A percentile compares a stretch with the other conserved stretches of the same genome.
Conservation (phyloP, 2,888 invertebrate genomes). For the Branchellion lobata region DNA sequence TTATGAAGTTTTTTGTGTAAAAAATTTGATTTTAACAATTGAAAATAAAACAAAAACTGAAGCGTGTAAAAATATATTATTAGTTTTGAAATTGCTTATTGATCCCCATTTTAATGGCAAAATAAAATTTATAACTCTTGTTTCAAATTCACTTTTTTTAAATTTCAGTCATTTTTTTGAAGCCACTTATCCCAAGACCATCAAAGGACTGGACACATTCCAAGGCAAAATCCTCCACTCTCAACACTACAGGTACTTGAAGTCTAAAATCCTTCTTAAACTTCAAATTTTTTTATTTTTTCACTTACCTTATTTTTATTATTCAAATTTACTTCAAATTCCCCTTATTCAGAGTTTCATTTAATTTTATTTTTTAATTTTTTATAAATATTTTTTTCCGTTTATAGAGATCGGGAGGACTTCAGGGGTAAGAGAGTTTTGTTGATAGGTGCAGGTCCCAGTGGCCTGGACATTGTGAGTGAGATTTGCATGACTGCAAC, state of each 20-base stretch:
- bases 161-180: not conserved
- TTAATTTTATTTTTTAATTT: not conserved
- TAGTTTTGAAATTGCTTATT: not conserved
- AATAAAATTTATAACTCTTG: not conserved
- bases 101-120: not conserved
- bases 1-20: too few species aligned
- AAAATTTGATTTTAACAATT: too few species aligned
- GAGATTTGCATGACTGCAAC: constrained; percentile 5
- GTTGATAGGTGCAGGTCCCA: constrained; percentile 82
- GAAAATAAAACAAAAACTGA: too few species aligned
- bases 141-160: not conserved
- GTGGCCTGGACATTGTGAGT: constrained; percentile 74
- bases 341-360: not conserved
- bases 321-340: not conserved
- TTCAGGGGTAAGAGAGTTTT: constrained; percentile 72
- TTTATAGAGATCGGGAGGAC: constrained; percentile 68
- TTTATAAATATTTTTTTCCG: not conserved
- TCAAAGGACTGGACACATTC: constrained; percentile 60
- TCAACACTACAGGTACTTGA: constrained; percentile 75
- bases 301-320: too few species aligned
- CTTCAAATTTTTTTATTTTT: too few species aligned
- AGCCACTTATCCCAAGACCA: constrained; percentile 6
- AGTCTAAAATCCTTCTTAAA: too few species aligned
- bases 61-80: not conserved
- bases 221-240: constrained; percentile 74